Percentiles rank a stretch among this genome's conserved stretches.
Conservation (phyloP, 2,888 invertebrate species). For the Leucophenga montana region DNA sequence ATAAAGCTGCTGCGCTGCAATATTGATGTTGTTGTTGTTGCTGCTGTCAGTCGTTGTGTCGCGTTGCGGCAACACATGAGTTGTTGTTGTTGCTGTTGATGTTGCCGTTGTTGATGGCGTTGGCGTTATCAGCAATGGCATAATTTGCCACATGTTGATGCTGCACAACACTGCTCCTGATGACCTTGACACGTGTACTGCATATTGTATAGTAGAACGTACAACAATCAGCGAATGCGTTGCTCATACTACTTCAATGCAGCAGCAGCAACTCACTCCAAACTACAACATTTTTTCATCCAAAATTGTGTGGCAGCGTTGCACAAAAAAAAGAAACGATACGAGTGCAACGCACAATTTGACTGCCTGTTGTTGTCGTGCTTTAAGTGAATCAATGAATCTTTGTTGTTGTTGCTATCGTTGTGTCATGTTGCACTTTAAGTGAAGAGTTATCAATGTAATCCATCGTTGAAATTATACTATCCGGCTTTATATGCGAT, state of each 20-base stretch:
- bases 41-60: not conserved
- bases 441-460: no score
- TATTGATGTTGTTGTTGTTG: not conserved
- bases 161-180: not conserved
- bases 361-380: no score
- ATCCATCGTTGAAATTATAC: no score
- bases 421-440: no score
- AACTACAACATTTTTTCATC: not conserved
- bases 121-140: not conserved
- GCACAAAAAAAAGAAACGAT: not conserved
- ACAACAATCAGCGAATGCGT: not conserved
- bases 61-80: not conserved
- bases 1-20: not conserved
- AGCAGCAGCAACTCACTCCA: not conserved
- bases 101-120: slow-evolving; percentile 9
- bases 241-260: not conserved
- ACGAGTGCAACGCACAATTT: no score
- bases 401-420: no score
- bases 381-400: no score
- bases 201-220: not conserved
- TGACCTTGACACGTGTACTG: slow-evolving; percentile 15
- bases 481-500: no score
- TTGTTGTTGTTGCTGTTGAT: not conserved
- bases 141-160: slow-evolving; percentile 23
- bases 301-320: not conserved